These are phyloP conservation scores for Tetanocera ferruginea DNA, from an alignment of 2,888 invertebrate genomes.

Conservation along the genomic window DNA sequence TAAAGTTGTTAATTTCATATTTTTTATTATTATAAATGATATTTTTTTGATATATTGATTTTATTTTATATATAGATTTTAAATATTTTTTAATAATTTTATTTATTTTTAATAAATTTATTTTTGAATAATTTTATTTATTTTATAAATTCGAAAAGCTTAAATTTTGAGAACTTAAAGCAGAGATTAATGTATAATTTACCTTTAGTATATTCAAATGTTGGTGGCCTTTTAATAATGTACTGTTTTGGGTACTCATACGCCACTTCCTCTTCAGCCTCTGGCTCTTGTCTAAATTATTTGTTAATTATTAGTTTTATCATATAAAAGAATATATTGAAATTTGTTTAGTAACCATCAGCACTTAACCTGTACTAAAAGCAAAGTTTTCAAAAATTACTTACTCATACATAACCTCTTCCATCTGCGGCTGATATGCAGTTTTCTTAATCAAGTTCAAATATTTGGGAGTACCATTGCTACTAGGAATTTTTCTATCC, in stretches of 20 bases:
- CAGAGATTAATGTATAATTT: slow-evolving; percentile 17
- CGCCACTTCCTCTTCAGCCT: slow-evolving; percentile 43
- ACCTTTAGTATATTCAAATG: slow-evolving; percentile 49
- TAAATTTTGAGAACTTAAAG: neutral
- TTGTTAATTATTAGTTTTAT: neutral
- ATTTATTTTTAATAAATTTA: slow-evolving; percentile 19
- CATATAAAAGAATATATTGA: neutral
- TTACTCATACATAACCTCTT: slow-evolving; percentile 41
- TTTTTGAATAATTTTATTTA: slow-evolving; percentile 11
- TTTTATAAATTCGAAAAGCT: neutral
- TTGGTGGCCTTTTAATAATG: slow-evolving; percentile 33
- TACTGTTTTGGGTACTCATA: slow-evolving; percentile 35
- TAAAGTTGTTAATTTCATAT: slow-evolving; percentile 54
- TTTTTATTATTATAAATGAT: neutral
- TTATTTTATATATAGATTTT: slow-evolving; percentile 16
- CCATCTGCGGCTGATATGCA: slow-evolving; percentile 32
- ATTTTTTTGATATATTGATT: neutral
- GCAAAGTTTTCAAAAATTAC: slow-evolving; percentile 20
- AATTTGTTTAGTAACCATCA: too few relatives aligned
- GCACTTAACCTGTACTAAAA: too few relatives aligned
- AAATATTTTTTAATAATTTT: slow-evolving; percentile 22
- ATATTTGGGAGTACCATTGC: slow-evolving; percentile 55
- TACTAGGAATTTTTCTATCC: slow-evolving; percentile 55
- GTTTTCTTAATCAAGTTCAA: slow-evolving; percentile 58
- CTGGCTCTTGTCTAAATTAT: slow-evolving; percentile 38